Evolutionary conservation across 2,888 invertebrate genomes (phyloP).

Genomic region (Agrotis segetum): DNA sequence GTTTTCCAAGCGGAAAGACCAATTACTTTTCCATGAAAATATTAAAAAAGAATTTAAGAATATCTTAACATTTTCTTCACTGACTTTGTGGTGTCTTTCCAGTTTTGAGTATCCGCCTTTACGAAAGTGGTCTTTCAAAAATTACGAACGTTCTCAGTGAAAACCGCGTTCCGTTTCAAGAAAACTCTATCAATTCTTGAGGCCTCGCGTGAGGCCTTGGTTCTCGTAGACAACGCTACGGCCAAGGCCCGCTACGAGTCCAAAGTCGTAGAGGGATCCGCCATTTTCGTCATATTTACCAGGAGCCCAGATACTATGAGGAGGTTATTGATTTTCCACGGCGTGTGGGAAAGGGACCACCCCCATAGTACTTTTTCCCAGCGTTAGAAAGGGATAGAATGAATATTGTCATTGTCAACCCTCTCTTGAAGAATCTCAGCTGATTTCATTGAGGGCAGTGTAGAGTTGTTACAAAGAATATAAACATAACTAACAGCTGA

Average conservation of each 20-base stretch:
- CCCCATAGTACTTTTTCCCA: slow-evolving; percentile 6
- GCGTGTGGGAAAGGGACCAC: slow-evolving; percentile 42
- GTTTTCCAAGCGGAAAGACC: slow-evolving; percentile 60
- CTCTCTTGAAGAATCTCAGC: slow-evolving; percentile 33
- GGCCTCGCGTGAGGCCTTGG: not conserved
- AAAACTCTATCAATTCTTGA: not conserved
- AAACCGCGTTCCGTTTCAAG: not conserved
- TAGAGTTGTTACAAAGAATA: slow-evolving; percentile 4
- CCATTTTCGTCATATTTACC: slow-evolving; percentile 81
- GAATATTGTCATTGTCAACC: slow-evolving; percentile 27
- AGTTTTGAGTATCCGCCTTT: not conserved
- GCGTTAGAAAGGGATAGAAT: slow-evolving; percentile 42
- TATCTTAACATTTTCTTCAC: not conserved
- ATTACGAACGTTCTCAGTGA: not conserved
- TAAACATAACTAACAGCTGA: not conserved
- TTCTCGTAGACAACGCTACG: not conserved
- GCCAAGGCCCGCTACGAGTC: slow-evolving; percentile 31
- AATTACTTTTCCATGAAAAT: not conserved
- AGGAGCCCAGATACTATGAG: slow-evolving; percentile 70
- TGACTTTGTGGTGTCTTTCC: not conserved
- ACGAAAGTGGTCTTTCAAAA: not conserved
- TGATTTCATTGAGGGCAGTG: slow-evolving; percentile 49
- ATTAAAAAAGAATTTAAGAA: not conserved
- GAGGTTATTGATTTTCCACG: slow-evolving; percentile 72
- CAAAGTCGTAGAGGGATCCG: slow-evolving; percentile 75